A percentile compares a stretch with the other conserved stretches of the same genome.
phyloP scores from a whole-genome alignment of 1,140 invertebrate genomes.

The Lerema accius region DNA sequence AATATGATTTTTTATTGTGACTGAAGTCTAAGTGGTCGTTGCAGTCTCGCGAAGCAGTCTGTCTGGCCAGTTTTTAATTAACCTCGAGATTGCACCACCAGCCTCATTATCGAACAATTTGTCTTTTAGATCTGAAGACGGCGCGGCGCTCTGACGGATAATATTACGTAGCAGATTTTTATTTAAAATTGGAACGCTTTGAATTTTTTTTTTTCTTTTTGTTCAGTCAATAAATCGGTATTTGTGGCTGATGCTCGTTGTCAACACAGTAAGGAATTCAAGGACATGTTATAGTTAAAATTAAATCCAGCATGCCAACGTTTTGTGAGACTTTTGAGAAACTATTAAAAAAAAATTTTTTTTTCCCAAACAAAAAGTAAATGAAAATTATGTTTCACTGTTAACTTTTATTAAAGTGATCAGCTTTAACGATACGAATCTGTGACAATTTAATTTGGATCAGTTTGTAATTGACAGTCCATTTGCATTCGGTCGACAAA shows the following conservation, averaged over 20 bases:
- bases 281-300: too few relatives aligned
- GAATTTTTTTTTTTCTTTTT: background rate
- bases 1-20: background rate
- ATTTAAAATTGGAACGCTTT: background rate
- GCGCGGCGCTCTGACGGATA: background rate
- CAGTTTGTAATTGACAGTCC: conserved; percentile 11
- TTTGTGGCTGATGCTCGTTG: too few relatives aligned
- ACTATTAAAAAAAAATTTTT: too few relatives aligned
- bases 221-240: background rate
- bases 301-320: too few relatives aligned
- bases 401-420: conserved; percentile 7
- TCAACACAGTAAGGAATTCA: too few relatives aligned
- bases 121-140: conserved; percentile 6
- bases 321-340: too few relatives aligned
- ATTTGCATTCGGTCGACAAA: conserved; percentile 29
- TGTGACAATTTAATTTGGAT: conserved; percentile 28
- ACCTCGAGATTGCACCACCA: conserved; percentile 44
- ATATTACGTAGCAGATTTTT: background rate
- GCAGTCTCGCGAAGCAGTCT: conserved; percentile 6
- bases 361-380: too few relatives aligned
- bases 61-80: conserved; percentile 56
- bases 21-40: conserved; percentile 31
- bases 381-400: conserved; percentile 5
- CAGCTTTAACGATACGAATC: background rate
- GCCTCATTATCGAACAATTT: conserved; percentile 33